Evolutionary conservation across 2,113 vertebrate species (phyloP), one percentile per base, ranked within the genome.

Genomic region (Albula glossodonta): DNA sequence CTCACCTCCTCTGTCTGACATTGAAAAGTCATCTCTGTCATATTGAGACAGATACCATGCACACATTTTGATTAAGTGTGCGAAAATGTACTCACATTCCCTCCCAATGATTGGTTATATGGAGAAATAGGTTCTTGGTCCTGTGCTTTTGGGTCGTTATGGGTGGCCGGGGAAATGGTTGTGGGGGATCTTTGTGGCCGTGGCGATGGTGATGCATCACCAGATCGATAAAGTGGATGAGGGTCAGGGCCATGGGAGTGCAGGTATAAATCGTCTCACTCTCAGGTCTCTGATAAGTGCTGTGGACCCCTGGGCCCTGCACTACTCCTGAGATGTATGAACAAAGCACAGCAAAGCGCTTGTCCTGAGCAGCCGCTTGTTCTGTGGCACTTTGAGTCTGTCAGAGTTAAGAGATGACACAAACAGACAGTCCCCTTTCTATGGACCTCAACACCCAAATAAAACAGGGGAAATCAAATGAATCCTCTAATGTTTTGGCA

Each of bases 121-220:
- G 70, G 22, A 31, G 10, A 74, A 74, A 74, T 31, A 74, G 70
- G 22, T 31, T 31, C 70, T 74, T 19, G 70, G 11, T 79, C 53
- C 81, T 52, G 11, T 56, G 53, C 81, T 25, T 22, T 25, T 82
- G 81, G n/a, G 51, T 22, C 11, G 12, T 82, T 82, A 53, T 11
- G 25, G 70, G 2, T 5, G n/a, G 79, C 87, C 56, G 81, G 82
- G 66, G 80, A 48, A 85, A 52, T 49, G 70, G 74, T 49, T 19
- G 78, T 80, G 81, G 79, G 70, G 74, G 19, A 8, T 53, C 87
- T 81, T 25, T 52, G 85, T 85, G 91, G 9, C 89, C 89, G 86
- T n/a, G 89, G 89, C 91, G 90, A 91, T 89, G 90, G 90, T 92
- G 92, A 92, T 93, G 90, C 90, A 90, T 91, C 86, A 87, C 85